A percentile compares a stretch with the other conserved stretches of the same genome.
These are phyloP conservation scores for Propithecus coquereli DNA, from an alignment of 2,113 vertebrate species.

Conservation along the genomic window DNA sequence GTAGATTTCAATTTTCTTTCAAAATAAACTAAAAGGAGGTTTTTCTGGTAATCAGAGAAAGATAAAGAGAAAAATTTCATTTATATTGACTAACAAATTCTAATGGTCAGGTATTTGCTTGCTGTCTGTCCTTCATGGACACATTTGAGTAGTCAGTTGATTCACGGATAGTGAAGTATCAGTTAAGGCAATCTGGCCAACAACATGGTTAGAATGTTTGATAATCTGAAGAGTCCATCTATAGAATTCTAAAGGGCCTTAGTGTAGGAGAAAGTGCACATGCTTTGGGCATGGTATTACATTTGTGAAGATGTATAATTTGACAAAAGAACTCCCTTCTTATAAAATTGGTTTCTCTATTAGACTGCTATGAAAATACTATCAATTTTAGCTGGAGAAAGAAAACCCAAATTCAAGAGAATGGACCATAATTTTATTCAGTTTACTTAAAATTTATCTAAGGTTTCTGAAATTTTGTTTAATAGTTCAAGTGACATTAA, in stretches of 20 bases:
- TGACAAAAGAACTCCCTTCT: not conserved
- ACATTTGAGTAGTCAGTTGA: not conserved
- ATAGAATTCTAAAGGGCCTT: not conserved
- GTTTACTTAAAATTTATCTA: not conserved
- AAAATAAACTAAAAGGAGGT: not conserved
- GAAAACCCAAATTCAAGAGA: not conserved
- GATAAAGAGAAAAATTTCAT: not conserved
- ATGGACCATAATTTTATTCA: not conserved
- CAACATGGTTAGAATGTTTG: not conserved
- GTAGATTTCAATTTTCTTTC: not conserved
- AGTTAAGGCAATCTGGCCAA: not conserved
- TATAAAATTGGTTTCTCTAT: not conserved
- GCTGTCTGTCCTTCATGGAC: not conserved
- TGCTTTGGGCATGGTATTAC: not conserved
- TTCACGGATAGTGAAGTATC: not conserved
- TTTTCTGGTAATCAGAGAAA: not conserved
- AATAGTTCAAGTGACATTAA: not conserved
- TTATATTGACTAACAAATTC: not conserved
- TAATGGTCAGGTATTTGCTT: not conserved
- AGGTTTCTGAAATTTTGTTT: not conserved
- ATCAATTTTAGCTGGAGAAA: not conserved
- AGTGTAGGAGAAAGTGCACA: not conserved
- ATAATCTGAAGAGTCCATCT: not conserved
- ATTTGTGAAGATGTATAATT: not conserved
- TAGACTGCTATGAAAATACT: not conserved